Conservation (phyloP, 2,888 invertebrate genomes). For the Salpingus planirostris region DNA sequence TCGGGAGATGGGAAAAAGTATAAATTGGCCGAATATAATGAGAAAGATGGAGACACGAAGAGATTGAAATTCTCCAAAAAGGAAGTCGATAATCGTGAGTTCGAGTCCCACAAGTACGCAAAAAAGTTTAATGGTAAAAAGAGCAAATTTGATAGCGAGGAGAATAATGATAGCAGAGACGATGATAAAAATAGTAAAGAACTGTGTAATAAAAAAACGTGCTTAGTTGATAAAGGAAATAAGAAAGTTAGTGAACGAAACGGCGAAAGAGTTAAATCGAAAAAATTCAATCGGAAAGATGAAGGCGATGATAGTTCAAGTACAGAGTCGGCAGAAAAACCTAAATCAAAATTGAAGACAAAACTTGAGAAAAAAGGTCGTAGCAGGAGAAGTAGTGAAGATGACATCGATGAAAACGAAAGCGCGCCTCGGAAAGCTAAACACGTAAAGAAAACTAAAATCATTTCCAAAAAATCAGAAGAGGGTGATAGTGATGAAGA, state of each 20-base stretch:
- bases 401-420: constrained; percentile 3
- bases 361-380: neutral
- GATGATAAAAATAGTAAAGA: neutral
- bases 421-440: neutral
- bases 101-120: neutral
- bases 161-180: too few species aligned
- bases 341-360: neutral
- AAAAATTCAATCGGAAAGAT: neutral
- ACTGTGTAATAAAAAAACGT: neutral
- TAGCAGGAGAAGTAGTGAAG: constrained; percentile 3
- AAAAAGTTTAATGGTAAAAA: neutral
- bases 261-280: neutral
- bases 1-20: constrained; percentile 6
- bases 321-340: neutral
- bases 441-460: neutral
- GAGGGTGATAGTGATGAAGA: constrained; percentile 10
- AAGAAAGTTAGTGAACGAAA: neutral
- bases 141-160: constrained; percentile 1
- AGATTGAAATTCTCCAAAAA: constrained; percentile 7
- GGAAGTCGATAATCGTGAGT: constrained; percentile 1
- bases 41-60: constrained; percentile 7
- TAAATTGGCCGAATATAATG: constrained; percentile 8
- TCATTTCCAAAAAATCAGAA: too few species aligned
- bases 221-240: neutral
- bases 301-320: neutral